Evolutionary conservation across 2,888 invertebrate species (phyloP).

Genomic region (Osmoderma eremita): DNA sequence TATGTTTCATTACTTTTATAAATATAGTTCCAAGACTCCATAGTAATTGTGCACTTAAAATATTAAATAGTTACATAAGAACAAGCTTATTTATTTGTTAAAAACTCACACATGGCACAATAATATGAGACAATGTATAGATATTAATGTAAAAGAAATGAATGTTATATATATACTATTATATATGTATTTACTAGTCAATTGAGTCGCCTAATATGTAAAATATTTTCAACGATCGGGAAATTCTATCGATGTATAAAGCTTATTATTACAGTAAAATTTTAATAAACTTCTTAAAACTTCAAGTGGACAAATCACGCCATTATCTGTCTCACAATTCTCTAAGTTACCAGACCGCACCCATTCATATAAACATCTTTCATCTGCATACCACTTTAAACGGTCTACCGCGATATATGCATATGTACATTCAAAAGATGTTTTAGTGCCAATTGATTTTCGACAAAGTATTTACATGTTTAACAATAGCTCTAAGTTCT

Average conservation of each 20-base stretch:
- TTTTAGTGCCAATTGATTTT: slow-evolving; percentile 39
- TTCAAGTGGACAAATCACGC: slow-evolving; percentile 8
- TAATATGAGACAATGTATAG: slow-evolving; percentile 64
- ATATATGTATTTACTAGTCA: slow-evolving; percentile 61
- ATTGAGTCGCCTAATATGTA: slow-evolving; percentile 58
- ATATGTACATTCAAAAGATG: slow-evolving; percentile 29
- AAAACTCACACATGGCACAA: slow-evolving; percentile 61
- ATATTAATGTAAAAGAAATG: slow-evolving; percentile 56
- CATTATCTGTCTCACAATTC: slow-evolving; percentile 18
- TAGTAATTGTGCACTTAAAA: slow-evolving; percentile 33
- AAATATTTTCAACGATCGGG: slow-evolving; percentile 49
- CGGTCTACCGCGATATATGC: too few relatives aligned
- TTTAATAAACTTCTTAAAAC: slow-evolving; percentile 41
- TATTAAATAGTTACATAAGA: slow-evolving; percentile 16
- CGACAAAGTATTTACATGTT: slow-evolving; percentile 14
- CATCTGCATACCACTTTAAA: background rate
- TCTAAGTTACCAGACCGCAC: slow-evolving; percentile 27
- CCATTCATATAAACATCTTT: slow-evolving; percentile 2
- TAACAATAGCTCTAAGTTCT: slow-evolving; percentile 24
- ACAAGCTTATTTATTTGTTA: slow-evolving; percentile 45
- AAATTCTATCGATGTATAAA: slow-evolving; percentile 45
- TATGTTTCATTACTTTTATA: slow-evolving; percentile 15
- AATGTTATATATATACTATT: slow-evolving; percentile 55
- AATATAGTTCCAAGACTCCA: background rate
- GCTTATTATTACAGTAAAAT: slow-evolving; percentile 41